Conservation (phyloP, 35 echinoderm and acorn worm species). For the Apostichopus parvimensis region DNA sequence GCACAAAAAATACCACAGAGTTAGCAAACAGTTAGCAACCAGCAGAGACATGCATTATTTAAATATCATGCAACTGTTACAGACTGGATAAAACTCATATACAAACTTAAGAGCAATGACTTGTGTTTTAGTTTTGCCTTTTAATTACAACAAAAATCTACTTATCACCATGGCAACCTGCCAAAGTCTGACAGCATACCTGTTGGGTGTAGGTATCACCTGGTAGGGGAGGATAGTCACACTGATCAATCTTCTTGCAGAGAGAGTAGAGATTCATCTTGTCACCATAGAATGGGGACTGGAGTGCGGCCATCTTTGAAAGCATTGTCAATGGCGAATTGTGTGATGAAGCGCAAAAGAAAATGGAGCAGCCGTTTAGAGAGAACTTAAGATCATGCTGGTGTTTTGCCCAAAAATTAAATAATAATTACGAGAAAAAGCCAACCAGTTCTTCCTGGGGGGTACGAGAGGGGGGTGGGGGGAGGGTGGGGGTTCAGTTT, state of each 20-base stretch:
- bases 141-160: background rate
- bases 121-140: background rate
- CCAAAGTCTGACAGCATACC: conserved; percentile 60
- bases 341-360: conserved; percentile 34
- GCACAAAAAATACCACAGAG: no score
- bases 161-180: conserved; percentile 1
- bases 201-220: conserved; percentile 88
- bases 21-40: no score
- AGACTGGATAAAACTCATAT: background rate
- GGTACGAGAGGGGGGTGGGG: no score
- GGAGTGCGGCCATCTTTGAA: conserved; percentile 96
- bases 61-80: no score
- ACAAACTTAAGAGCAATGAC: conserved; percentile 1
- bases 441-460: no score
- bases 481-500: no score
- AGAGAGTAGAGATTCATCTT: conserved; percentile 99
- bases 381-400: background rate
- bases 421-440: no score
- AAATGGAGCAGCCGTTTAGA: conserved; percentile 46
- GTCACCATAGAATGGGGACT: conserved; percentile 99
- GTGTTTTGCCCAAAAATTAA: background rate
- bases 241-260: conserved; percentile 99
- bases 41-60: no score
- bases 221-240: conserved; percentile 98
- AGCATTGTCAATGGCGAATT: conserved; percentile 38